Evolutionary conservation across 2,113 vertebrate species (phyloP), one percentile per base, ranked within the genome.

Genomic region (Sinocyclocheilus rhinocerous): DNA sequence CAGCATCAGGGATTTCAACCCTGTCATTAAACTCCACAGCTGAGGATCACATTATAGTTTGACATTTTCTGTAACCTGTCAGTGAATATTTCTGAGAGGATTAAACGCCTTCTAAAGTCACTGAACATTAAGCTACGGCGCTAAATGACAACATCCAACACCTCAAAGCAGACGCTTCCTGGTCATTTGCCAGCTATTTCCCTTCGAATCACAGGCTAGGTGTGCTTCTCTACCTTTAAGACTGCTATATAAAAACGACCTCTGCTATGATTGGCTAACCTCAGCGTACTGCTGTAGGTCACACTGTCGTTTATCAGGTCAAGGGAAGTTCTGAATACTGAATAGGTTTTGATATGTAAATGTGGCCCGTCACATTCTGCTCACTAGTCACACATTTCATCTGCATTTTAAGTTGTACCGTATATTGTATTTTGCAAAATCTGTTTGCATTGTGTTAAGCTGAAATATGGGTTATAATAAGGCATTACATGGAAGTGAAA

Each of bases 11-110:
- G 63, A 50, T 82, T 82, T 70, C 10, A 50, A 18, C 5, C 18
- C 63, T 48, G 65, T 70, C 45, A 52, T 70, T 82, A 82, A 82
- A 82, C 81, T 33, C 63, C 16, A 50, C 63, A 52, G 65, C 26
- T 70, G 24, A 70, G 26, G 9, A 52, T 82, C 80, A 70, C 45
- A 36, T 82, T 82, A 82, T 69, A 82, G 61, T 70, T 70, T 82
- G 81, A 82, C 81, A 82, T 82, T 82, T 82, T 29, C 63, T 70
- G 18, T 1, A 70, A 70, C 81, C 81, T 33, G 65, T 82, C 80
- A 70, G 15, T 22, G 24, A 48, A 81, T 67, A 70, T 70, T 82
- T 82, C 24, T 33, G 26, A 29, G 13, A 81, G 61, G 61, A 67
- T 67, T 82, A 77, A 82, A 82, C 6, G 20, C 16, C 63, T 13